These are phyloP conservation scores for Falcaria lacertinaria DNA, from an alignment of 2,888 invertebrate genomes.

Conservation along the genomic window DNA sequence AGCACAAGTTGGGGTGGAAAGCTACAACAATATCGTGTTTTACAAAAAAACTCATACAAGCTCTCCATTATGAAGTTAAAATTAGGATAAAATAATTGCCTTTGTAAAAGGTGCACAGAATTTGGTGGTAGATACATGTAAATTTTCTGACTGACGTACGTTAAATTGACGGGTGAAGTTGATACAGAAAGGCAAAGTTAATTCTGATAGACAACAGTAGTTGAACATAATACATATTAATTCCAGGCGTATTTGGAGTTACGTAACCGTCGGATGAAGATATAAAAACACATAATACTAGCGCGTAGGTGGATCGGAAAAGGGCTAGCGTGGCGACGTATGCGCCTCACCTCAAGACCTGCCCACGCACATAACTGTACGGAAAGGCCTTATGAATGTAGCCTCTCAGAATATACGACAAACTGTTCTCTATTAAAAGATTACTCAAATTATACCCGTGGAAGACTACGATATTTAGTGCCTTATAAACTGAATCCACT, in stretches of 20 bases:
- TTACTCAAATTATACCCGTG: too few species aligned
- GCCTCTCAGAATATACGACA: slow-evolving; percentile 4
- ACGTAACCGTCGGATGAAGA: slow-evolving; percentile 10
- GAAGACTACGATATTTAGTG: too few species aligned
- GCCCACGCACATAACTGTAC: slow-evolving; percentile 68
- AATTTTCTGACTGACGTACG: not conserved
- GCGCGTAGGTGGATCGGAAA: slow-evolving; percentile 43
- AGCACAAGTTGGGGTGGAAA: slow-evolving; percentile 40
- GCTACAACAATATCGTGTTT: slow-evolving; percentile 27
- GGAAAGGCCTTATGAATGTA: slow-evolving; percentile 3
- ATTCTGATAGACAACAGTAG: too few species aligned
- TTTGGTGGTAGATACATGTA: not conserved
- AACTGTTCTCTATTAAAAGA: not conserved
- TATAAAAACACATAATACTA: slow-evolving; percentile 20
- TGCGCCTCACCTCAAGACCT: slow-evolving; percentile 43
- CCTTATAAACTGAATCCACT: too few species aligned
- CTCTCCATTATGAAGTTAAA: slow-evolving; percentile 14
- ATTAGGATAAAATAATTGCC: slow-evolving; percentile 16
- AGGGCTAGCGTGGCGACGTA: slow-evolving; percentile 36
- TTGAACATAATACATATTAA: too few species aligned
- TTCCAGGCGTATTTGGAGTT: slow-evolving; percentile 3
- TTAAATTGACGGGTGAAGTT: not conserved
- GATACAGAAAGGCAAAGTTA: not conserved
- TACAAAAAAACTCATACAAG: slow-evolving; percentile 21
- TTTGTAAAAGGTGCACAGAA: slow-evolving; percentile 1